phyloP scores from a whole-genome alignment of 2,888 invertebrate genomes.

The Sphaeridia pumilis region DNA sequence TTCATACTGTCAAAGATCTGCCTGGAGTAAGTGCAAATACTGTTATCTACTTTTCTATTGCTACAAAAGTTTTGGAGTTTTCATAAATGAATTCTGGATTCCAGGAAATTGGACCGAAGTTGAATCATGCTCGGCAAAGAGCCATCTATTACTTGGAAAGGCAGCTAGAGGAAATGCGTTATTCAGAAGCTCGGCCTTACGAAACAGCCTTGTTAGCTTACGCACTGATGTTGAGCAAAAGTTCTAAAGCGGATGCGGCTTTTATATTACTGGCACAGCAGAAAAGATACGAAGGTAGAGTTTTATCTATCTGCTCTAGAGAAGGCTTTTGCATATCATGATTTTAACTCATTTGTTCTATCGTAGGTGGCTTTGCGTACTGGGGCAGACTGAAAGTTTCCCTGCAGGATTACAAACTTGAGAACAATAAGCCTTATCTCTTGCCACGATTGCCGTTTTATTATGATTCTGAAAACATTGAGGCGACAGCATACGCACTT shows the following conservation, averaged over 20 bases:
- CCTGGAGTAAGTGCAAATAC: slow-evolving; percentile 45
- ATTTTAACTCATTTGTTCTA: slow-evolving; percentile 5
- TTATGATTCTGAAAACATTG: slow-evolving; percentile 82
- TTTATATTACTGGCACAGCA: slow-evolving; percentile 57
- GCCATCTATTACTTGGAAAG: slow-evolving; percentile 70
- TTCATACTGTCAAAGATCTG: slow-evolving; percentile 72
- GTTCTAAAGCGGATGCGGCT: slow-evolving; percentile 74
- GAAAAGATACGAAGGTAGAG: slow-evolving; percentile 53
- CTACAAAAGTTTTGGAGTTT: slow-evolving; percentile 9
- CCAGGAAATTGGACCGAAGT: slow-evolving; percentile 53
- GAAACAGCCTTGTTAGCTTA: slow-evolving; percentile 81
- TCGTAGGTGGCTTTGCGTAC: slow-evolving; percentile 61
- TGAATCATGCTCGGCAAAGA: slow-evolving; percentile 60
- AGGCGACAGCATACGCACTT: slow-evolving; percentile 83
- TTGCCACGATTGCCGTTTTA: slow-evolving; percentile 75
- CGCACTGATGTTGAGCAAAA: slow-evolving; percentile 68
- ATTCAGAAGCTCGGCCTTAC: slow-evolving; percentile 51
- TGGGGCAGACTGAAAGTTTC: slow-evolving; percentile 74
- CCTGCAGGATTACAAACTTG: slow-evolving; percentile 67
- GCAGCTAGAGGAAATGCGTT: slow-evolving; percentile 54
- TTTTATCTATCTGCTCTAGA: not conserved
- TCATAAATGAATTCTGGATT: slow-evolving; percentile 1
- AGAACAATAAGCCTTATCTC: slow-evolving; percentile 83
- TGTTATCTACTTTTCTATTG: slow-evolving; percentile 10
- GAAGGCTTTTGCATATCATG: not conserved